Evolutionary conservation across 1,140 invertebrate genomes (phyloP).

Genomic region (Marisa cornuarietis): DNA sequence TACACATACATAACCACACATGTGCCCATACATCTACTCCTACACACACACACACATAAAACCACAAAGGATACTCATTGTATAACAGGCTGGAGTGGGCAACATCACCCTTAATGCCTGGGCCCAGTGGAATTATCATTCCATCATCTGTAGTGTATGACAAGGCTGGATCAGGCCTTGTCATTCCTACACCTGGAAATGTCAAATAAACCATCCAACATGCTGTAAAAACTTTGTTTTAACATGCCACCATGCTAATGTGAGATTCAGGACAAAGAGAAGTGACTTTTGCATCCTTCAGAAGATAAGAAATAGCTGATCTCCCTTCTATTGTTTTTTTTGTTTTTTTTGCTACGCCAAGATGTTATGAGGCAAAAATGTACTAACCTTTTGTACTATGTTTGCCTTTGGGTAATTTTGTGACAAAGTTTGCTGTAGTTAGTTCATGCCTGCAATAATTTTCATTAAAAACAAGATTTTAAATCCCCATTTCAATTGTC

Average conservation of each 20-base stretch:
- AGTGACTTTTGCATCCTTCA: background rate
- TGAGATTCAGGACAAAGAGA: background rate
- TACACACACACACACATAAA: background rate
- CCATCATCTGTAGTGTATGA: constrained; percentile 51
- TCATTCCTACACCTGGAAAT: constrained; percentile 56
- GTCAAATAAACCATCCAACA: background rate
- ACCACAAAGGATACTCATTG: constrained; percentile 65
- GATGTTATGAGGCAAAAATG: too few relatives aligned
- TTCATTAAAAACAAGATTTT: constrained; percentile 1
- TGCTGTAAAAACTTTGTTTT: too few relatives aligned
- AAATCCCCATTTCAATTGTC: too few relatives aligned
- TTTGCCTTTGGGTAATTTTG: constrained; percentile 63
- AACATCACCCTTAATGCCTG: constrained; percentile 39
- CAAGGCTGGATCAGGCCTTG: constrained; percentile 52
- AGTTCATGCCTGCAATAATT: constrained; percentile 59
- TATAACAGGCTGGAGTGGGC: constrained; percentile 61
- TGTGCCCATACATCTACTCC: background rate
- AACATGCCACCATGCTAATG: constrained; percentile 1
- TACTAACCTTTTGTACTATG: constrained; percentile 63
- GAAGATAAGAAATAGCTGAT: background rate
- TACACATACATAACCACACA: background rate
- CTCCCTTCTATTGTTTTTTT: background rate
- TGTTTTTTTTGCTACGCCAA: too few relatives aligned
- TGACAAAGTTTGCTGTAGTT: constrained; percentile 51
- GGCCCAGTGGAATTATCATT: constrained; percentile 63